A percentile compares a stretch with the other conserved stretches of the same genome.
Conservation (phyloP, 2,113 vertebrate genomes). For the Oophaga pumilio region DNA sequence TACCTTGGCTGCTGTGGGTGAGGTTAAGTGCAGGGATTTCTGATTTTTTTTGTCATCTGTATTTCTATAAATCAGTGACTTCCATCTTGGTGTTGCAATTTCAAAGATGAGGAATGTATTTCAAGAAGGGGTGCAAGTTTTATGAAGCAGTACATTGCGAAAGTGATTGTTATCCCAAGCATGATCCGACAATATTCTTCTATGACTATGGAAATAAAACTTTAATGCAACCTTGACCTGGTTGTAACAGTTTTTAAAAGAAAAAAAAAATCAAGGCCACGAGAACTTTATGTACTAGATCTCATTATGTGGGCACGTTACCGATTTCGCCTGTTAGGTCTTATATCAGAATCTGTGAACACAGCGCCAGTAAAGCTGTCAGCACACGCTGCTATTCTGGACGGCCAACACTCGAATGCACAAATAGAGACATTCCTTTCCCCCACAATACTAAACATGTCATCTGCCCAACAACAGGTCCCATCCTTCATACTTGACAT, state of each 20-base stretch:
- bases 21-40: no score
- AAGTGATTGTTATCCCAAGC: no score
- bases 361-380: conserved; percentile 12
- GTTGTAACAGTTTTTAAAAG: neutral
- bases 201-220: no score
- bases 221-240: neutral
- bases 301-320: neutral
- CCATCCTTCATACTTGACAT: neutral
- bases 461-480: neutral
- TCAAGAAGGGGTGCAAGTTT: no score
- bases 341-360: neutral
- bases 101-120: no score
- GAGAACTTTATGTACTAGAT: neutral
- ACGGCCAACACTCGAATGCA: neutral
- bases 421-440: neutral
- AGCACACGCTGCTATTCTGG: neutral
- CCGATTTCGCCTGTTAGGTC: neutral
- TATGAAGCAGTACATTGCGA: no score
- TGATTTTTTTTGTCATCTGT: no score
- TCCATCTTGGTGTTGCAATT: no score
- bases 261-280: neutral
- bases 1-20: no score
- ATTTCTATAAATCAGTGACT: no score
- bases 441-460: neutral
- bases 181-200: no score